A percentile compares a stretch with the other conserved stretches of the same genome.
Evolutionary conservation across 2,888 invertebrate species (phyloP).

Genomic region (Drosophila mimica): DNA sequence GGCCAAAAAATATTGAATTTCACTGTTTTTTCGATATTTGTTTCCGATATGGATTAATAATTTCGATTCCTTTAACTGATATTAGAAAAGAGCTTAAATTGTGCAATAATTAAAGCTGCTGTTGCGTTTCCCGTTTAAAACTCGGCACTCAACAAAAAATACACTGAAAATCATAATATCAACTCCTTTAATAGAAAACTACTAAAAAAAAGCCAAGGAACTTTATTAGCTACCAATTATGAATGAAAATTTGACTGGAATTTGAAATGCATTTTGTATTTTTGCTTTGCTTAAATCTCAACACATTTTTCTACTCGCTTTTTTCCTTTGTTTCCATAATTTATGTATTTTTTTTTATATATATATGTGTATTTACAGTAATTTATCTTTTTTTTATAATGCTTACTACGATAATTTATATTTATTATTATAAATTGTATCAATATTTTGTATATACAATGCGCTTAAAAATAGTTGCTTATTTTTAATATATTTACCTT

Average conservation of each 20-base stretch:
- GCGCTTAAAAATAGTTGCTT: constrained; percentile 26
- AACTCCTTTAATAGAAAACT: not conserved
- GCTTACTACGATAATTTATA: constrained; percentile 13
- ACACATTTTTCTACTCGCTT: not conserved
- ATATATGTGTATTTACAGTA: constrained; percentile 48
- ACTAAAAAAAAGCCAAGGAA: not conserved
- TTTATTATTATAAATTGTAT: constrained; percentile 17
- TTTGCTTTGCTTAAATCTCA: not conserved
- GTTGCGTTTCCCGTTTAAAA: not conserved
- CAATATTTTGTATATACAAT: constrained; percentile 38
- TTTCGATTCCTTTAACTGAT: no score
- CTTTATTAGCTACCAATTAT: constrained; percentile 1
- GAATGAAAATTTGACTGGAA: not conserved
- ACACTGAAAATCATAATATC: not conserved
- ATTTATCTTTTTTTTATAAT: constrained; percentile 18
- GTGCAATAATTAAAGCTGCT: not conserved
- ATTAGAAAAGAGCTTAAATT: no score
- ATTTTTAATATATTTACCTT: constrained; percentile 13
- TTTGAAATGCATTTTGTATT: not conserved
- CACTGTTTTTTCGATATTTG: not conserved
- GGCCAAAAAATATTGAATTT: not conserved
- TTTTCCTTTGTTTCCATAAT: not conserved
- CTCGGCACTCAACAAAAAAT: not conserved
- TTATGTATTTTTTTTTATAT: not conserved
- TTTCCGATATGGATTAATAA: not conserved